Evolutionary conservation across 2,888 invertebrate species (phyloP).

Genomic region (Cyclophora albipunctata): DNA sequence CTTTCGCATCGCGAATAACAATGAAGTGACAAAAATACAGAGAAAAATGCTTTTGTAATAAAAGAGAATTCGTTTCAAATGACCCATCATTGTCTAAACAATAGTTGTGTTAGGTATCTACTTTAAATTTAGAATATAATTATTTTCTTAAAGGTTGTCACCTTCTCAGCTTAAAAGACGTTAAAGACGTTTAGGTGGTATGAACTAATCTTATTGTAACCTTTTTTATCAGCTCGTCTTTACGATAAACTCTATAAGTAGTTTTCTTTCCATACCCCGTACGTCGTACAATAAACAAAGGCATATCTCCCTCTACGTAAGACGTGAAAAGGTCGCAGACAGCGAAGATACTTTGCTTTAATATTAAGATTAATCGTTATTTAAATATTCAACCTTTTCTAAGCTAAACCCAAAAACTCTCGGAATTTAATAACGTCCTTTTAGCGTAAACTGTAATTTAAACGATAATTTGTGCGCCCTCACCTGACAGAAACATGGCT

Average conservation of each 20-base stretch:
- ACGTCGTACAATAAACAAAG: too few species aligned
- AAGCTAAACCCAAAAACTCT: slow-evolving; percentile 39
- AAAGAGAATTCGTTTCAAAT: slow-evolving; percentile 10
- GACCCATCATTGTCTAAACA: too few species aligned
- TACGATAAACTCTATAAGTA: too few species aligned
- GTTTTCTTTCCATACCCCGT: too few species aligned
- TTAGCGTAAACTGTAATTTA: slow-evolving; percentile 39
- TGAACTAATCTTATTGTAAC: slow-evolving; percentile 17
- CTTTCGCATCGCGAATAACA: slow-evolving; percentile 30
- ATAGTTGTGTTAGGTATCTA: too few species aligned
- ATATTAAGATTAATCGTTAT: slow-evolving; percentile 16
- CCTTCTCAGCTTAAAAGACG: too few species aligned
- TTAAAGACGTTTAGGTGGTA: too few species aligned
- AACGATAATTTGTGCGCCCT: slow-evolving; percentile 41
- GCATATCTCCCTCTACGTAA: too few species aligned
- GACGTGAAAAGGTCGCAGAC: too few species aligned
- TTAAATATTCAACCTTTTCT: slow-evolving; percentile 49
- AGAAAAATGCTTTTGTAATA: slow-evolving; percentile 1
- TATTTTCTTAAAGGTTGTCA: too few species aligned
- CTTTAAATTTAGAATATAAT: too few species aligned
- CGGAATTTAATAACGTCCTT: slow-evolving; percentile 43
- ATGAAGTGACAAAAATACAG: slow-evolving; percentile 20
- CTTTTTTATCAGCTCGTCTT: slow-evolving; percentile 7
- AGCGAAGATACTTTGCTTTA: neutral
- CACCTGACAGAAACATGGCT: slow-evolving; percentile 39